Conservation (phyloP, 2,113 vertebrate species). For the Steatornis caripensis region DNA sequence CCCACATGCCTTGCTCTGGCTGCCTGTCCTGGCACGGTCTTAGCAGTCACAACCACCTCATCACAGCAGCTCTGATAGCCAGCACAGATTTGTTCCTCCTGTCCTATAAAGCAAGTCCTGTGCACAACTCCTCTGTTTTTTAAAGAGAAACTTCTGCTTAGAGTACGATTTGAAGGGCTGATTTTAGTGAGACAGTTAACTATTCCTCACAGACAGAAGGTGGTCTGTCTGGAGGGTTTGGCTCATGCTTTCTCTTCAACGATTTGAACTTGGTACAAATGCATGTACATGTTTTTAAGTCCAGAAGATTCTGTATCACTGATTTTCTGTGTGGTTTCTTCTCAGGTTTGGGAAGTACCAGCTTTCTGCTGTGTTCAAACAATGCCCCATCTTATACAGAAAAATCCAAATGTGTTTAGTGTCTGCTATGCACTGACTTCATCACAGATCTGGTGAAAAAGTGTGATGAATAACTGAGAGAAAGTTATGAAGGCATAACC, state of each 20-base stretch:
- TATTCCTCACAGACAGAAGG: neutral
- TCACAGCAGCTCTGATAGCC: neutral
- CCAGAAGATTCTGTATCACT: neutral
- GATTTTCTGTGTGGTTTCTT: neutral
- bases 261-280: neutral
- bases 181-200: neutral
- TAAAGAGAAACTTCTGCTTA: neutral
- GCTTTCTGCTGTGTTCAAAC: neutral
- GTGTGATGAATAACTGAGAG: neutral
- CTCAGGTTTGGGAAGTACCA: neutral
- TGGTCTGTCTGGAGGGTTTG: neutral
- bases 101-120: neutral
- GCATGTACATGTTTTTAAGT: neutral
- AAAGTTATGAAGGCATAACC: neutral
- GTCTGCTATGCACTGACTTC: neutral
- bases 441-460: neutral
- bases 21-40: accelerated
- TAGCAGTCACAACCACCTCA: neutral
- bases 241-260: neutral
- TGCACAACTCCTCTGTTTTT: neutral
- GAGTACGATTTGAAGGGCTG: neutral
- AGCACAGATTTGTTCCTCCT: neutral
- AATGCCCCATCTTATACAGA: neutral
- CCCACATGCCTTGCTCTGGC: neutral
- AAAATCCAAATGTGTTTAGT: neutral